Base-by-base conservation (phyloP, 1,140 invertebrate species). In the Drosophila ohnishii region DNA sequence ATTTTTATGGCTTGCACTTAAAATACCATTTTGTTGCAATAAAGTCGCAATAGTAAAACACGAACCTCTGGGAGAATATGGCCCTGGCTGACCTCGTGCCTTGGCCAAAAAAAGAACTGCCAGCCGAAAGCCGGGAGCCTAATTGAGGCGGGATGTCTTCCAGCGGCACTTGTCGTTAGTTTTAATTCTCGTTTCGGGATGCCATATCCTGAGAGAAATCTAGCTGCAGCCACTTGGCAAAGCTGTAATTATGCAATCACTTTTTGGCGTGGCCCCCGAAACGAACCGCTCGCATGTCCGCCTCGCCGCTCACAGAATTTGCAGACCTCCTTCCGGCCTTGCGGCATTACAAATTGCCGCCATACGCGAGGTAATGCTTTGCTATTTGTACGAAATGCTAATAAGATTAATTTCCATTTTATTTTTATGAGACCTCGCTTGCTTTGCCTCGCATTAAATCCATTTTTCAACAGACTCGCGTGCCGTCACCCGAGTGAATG, bases 381-480 rank as follows among this genome's bases (percentile, higher is more conserved):
- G 70, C 72, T 90, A 83, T 90, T 90, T 83, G 71, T 83, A 75
- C 72, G 65, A 85, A 84, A 90, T 91, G 86, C 74, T 91, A 90
- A 91, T 91, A 91, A 91, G 76, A 85, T 85, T 86, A 84, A 86
- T 84, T 78, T 80, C 62, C 73, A 74, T 77, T 90, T 53, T 62
- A 70, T 69, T 80, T 48, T 69, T 75, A 77, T 62, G 42, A 37
- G 42, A 58, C 48, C 60, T 45, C 48, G 62, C 53, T 72, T 56
- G 48, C 67, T 64, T 75, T 30, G 53, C 35, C 56, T 64, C 44
- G 45, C 61, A 79, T 60, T 64, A 59, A 73, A 80, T 70, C 71
- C 72, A 89, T 86, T 81, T 85, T 85, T 75, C 78, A 76, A 63
- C 73, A 55, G 61, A 72, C 45, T 87, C 72, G 83, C 84, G 83